phyloP scores from a whole-genome alignment of 2,888 invertebrate species.

The Drosophila melanosoma region DNA sequence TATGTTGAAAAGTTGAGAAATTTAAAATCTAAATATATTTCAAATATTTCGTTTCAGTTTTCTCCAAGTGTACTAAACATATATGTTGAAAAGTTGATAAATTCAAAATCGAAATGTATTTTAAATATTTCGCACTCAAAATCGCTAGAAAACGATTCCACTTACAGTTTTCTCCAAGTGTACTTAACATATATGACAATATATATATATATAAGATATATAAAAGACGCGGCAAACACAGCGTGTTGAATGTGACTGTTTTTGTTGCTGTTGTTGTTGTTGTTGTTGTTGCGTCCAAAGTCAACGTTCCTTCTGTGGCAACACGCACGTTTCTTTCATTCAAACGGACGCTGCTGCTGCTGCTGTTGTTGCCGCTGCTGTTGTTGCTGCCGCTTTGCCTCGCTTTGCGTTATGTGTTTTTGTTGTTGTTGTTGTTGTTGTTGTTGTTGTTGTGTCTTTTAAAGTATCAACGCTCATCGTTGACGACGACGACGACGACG shows the following conservation, averaged over 20 bases:
- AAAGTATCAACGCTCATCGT: slow-evolving; percentile 78
- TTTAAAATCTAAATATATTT: background rate
- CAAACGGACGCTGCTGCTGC: slow-evolving; percentile 68
- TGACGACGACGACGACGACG: slow-evolving; percentile 52
- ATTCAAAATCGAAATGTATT: background rate
- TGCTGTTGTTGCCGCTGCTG: slow-evolving; percentile 46
- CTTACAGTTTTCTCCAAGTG: background rate
- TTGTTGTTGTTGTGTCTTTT: slow-evolving; percentile 45
- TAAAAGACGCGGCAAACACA: slow-evolving; percentile 24
- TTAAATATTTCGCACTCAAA: background rate
- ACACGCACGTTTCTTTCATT: slow-evolving; percentile 83
- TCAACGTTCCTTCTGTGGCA: slow-evolving; percentile 84
- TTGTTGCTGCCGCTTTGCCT: slow-evolving; percentile 37
- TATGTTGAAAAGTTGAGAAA: background rate
- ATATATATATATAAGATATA: slow-evolving; percentile 10
- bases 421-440: slow-evolving; percentile 36
- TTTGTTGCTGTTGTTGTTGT: slow-evolving; percentile 11
- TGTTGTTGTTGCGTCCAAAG: slow-evolving; percentile 68
- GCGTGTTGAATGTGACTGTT: slow-evolving; percentile 11
- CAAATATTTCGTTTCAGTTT: background rate
- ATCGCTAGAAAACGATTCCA: background rate
- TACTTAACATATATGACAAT: slow-evolving; percentile 1
- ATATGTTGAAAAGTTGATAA: background rate
- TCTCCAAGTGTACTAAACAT: background rate
- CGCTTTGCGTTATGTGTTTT: background rate